Percentiles rank a stretch among this genome's conserved stretches.
phyloP scores from a whole-genome alignment of 35 echinoderm and acorn worm species.

The Amphiura filiformis region DNA sequence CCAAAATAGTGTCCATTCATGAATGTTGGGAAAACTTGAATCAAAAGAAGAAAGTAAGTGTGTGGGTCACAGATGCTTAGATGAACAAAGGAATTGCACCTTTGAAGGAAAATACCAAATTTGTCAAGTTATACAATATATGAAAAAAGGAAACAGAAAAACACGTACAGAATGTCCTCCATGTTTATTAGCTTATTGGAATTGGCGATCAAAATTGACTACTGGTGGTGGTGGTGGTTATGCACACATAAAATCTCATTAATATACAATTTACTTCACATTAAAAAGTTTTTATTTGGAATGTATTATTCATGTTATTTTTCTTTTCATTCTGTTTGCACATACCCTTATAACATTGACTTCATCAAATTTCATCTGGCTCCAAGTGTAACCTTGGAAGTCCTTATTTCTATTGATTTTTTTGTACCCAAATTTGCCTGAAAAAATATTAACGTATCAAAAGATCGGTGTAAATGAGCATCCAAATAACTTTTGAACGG shows the following conservation, averaged over 20 bases:
- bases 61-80: not conserved
- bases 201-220: too few species aligned
- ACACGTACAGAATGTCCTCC: not conserved
- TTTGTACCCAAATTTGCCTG: not conserved
- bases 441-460: not conserved
- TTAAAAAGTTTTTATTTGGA: not conserved
- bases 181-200: too few species aligned
- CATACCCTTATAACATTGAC: not conserved
- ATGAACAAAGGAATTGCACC: not conserved
- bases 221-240: not conserved
- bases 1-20: not conserved
- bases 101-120: not conserved
- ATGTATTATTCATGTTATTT: not conserved
- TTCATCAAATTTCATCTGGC: not conserved
- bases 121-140: not conserved
- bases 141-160: not conserved
- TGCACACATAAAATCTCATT: not conserved
- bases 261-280: not conserved
- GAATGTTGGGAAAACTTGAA: not conserved
- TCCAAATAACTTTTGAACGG: conserved; percentile 2
- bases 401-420: not conserved
- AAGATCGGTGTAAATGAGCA: conserved; percentile 2
- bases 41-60: not conserved
- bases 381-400: not conserved
- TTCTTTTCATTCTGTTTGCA: not conserved